phyloP scores from a whole-genome alignment of 2,888 invertebrate genomes.

The Phaonia tiefii region DNA sequence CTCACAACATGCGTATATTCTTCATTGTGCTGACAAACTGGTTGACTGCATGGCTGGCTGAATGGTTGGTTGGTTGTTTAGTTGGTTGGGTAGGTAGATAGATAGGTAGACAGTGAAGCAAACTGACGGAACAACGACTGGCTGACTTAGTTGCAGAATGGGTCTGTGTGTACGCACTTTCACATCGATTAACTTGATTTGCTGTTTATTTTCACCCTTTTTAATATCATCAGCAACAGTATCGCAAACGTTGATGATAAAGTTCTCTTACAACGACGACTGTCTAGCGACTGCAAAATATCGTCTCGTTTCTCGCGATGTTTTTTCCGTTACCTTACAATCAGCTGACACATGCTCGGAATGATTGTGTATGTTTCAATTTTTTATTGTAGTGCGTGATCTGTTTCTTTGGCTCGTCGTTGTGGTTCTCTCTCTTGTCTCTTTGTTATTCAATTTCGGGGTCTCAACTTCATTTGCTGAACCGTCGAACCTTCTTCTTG shows the following conservation, averaged over 20 bases:
- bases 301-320: background rate
- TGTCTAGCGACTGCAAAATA: background rate
- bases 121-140: background rate
- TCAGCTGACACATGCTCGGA: conserved; percentile 25
- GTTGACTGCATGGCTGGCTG: conserved; percentile 39
- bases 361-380: background rate
- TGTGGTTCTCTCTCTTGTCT: conserved; percentile 2
- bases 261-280: too few relatives aligned
- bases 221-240: conserved; percentile 1
- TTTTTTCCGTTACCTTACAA: conserved; percentile 15
- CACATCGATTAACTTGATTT: conserved; percentile 37
- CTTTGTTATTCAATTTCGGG: background rate
- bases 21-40: conserved; percentile 45
- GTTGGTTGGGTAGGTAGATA: background rate
- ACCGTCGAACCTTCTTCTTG: conserved; percentile 30
- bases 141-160: conserved; percentile 50
- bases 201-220: background rate
- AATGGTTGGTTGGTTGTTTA: background rate
- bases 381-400: background rate
- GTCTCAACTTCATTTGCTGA: conserved; percentile 22
- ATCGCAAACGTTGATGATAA: background rate
- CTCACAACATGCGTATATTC: conserved; percentile 35
- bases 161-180: conserved; percentile 29
- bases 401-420: conserved; percentile 9
- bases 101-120: conserved; percentile 40